A percentile compares a stretch with the other conserved stretches of the same genome.
phyloP scores from a whole-genome alignment of 1,140 invertebrate species.

The Globodera rostochiensis region DNA sequence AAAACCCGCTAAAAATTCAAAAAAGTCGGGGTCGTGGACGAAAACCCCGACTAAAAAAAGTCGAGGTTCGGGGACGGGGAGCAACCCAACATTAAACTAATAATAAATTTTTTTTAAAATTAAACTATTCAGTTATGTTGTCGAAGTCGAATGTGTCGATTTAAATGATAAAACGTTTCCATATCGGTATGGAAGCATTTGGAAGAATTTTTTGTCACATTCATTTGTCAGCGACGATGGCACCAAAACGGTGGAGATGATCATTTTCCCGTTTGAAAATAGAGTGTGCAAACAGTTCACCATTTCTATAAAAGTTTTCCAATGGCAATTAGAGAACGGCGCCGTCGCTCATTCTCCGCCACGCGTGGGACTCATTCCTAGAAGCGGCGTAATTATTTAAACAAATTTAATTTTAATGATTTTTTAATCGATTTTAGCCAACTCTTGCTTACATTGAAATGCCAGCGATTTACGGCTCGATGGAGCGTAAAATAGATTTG shows the following conservation, averaged over 20 bases:
- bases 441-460: neutral
- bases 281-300: neutral
- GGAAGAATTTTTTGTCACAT: neutral
- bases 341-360: no score
- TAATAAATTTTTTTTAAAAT: neutral
- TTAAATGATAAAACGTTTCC: neutral
- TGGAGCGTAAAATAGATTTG: neutral
- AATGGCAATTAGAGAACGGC: neutral
- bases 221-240: neutral
- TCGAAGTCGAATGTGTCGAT: neutral
- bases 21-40: no score
- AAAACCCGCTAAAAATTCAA: no score
- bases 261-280: neutral
- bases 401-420: no score
- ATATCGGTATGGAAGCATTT: neutral
- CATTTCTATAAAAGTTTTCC: neutral
- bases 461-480: neutral
- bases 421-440: neutral
- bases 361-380: no score
- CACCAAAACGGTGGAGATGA: neutral
- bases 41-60: no score
- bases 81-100: neutral
- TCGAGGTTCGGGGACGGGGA: no score
- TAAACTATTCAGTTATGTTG: no score
- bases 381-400: no score